These are phyloP conservation scores for Phasia obesa DNA, from an alignment of 2,888 invertebrate species.

Conservation along the genomic window DNA sequence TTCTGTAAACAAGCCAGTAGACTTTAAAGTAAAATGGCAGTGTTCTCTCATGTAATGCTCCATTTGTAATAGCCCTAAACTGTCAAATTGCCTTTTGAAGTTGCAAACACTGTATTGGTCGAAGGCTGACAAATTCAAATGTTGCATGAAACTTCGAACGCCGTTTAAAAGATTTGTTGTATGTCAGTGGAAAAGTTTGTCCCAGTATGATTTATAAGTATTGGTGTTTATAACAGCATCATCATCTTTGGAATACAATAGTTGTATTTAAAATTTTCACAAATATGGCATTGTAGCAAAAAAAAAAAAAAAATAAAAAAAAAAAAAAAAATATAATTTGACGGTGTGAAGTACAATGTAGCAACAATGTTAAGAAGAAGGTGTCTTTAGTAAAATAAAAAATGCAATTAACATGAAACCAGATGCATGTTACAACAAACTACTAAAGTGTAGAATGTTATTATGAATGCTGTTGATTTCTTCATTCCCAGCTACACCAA, in stretches of 20 bases:
- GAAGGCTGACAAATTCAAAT: too few species aligned
- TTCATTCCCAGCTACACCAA: constrained; percentile 35
- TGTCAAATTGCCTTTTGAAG: too few species aligned
- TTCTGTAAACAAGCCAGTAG: too few species aligned
- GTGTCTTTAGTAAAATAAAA: neutral
- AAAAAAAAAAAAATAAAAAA: neutral
- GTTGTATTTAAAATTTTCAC: neutral
- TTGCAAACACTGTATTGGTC: too few species aligned
- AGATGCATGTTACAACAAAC: constrained; percentile 67
- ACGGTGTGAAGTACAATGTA: constrained; percentile 6
- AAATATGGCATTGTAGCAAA: constrained; percentile 33
- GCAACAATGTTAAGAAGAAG: neutral
- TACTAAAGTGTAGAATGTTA: constrained; percentile 26
- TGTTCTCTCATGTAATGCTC: too few species aligned
- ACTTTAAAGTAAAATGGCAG: too few species aligned
- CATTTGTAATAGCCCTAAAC: too few species aligned
- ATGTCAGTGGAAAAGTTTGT: too few species aligned
- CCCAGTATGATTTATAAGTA: constrained; percentile 11
- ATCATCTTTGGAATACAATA: neutral
- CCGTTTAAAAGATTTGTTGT: too few species aligned
- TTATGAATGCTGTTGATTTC: constrained; percentile 55
- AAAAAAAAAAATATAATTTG: neutral
- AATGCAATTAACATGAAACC: constrained; percentile 68
- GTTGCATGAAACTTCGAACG: too few species aligned
- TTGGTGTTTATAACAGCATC: constrained; percentile 4